These are phyloP conservation scores for Cossypha niveicapilla DNA, from an alignment of 2,797 vertebrate genomes.

Conservation along the genomic window DNA sequence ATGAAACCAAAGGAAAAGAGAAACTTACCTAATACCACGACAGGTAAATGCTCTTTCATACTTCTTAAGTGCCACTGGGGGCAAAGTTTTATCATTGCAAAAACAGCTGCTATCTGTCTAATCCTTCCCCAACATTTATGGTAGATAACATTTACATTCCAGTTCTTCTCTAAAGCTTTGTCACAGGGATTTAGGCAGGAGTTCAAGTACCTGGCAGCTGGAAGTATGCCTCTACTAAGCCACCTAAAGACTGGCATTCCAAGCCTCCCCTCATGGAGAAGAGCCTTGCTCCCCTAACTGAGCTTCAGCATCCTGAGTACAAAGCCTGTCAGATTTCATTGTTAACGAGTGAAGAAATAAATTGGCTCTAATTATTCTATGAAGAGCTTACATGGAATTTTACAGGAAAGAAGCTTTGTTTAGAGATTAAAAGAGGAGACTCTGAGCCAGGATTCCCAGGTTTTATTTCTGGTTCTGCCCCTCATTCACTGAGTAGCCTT, in stretches of 20 bases:
- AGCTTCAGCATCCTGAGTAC: conserved; percentile 34
- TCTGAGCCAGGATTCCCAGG: background rate
- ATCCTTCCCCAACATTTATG: background rate
- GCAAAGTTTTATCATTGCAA: background rate
- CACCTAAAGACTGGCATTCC: conserved; percentile 60
- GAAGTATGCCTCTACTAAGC: conserved; percentile 19
- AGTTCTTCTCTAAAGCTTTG: conserved; percentile 16
- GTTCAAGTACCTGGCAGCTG: conserved; percentile 53
- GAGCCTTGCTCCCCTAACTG: conserved; percentile 18
- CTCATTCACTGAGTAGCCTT: background rate
- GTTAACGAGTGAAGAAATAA: conserved; percentile 63
- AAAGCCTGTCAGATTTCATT: conserved; percentile 64
- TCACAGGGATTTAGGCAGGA: background rate
- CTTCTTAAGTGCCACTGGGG: background rate
- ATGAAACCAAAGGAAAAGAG: background rate
- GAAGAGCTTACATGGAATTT: conserved; percentile 34
- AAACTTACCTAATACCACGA: background rate
- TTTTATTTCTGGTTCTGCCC: conserved; percentile 38
- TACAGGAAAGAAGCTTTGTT: conserved; percentile 41
- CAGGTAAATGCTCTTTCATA: background rate
- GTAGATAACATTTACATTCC: background rate
- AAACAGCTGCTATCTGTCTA: background rate
- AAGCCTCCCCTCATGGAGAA: conserved; percentile 56
- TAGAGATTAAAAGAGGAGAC: background rate
- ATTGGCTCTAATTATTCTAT: conserved; percentile 32